Percentiles rank a stretch among this genome's conserved stretches.
Conservation (phyloP, 2,797 vertebrate genomes). For the Lacerta bilineata region DNA sequence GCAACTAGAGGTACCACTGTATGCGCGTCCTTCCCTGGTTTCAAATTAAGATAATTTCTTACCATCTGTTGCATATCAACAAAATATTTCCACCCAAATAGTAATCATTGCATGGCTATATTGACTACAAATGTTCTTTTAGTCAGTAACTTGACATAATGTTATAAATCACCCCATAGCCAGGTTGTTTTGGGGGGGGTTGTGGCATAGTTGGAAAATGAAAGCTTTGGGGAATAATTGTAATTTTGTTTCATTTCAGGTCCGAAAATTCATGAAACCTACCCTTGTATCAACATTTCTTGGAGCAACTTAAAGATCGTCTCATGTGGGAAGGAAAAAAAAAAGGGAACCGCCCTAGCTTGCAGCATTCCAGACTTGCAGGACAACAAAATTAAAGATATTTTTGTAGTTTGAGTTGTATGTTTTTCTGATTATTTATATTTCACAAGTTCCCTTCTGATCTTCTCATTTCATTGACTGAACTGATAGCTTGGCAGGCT, state of each 20-base stretch:
- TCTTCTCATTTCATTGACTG: too few species aligned
- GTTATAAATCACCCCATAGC: background rate
- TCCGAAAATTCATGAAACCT: background rate
- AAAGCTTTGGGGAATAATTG: background rate
- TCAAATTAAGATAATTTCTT: background rate
- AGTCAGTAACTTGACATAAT: background rate
- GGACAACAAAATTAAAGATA: too few species aligned
- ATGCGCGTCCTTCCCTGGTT: background rate
- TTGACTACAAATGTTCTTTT: background rate
- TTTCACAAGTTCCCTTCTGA: too few species aligned
- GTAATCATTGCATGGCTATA: background rate
- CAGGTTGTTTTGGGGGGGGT: background rate
- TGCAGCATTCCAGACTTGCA: too few species aligned
- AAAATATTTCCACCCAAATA: background rate
- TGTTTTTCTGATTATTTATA: too few species aligned
- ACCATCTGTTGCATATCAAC: background rate
- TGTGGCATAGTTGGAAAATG: background rate
- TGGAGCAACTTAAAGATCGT: background rate
- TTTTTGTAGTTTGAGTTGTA: too few species aligned
- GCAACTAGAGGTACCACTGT: too few species aligned
- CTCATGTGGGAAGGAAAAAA: too few species aligned
- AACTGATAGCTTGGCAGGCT: too few species aligned
- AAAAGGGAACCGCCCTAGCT: too few species aligned
- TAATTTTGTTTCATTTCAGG: conserved; percentile 29
- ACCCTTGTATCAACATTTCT: background rate